Evolutionary conservation across 1,140 invertebrate species (phyloP).

Genomic region (Diprion similis): DNA sequence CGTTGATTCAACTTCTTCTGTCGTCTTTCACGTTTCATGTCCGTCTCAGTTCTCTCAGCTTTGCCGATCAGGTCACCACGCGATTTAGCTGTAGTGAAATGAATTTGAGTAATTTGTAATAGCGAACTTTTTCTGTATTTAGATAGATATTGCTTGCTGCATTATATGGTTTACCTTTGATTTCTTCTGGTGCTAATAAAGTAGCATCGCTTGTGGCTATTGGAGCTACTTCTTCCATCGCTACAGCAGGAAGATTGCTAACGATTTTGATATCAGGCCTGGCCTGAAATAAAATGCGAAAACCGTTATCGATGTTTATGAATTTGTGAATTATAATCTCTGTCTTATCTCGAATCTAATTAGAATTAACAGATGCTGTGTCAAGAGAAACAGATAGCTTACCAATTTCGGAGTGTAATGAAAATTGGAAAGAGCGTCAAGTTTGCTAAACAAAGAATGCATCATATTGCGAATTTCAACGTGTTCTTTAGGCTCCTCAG

Average conservation of each 20-base stretch:
- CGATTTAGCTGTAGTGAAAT: conserved; percentile 66
- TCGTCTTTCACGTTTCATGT: conserved; percentile 88
- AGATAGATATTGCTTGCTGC: background rate
- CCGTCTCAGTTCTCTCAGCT: conserved; percentile 82
- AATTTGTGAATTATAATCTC: conserved; percentile 14
- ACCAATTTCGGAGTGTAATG: conserved; percentile 91
- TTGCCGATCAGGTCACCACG: conserved; percentile 81
- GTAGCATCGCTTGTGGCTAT: conserved; percentile 82
- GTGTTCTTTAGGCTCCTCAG: conserved; percentile 73
- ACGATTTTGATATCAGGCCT: conserved; percentile 90
- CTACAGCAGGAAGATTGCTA: conserved; percentile 89
- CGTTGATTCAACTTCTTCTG: conserved; percentile 85
- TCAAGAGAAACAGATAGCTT: conserved; percentile 38
- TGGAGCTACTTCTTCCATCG: conserved; percentile 96
- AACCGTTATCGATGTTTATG: conserved; percentile 10
- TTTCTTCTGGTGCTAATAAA: conserved; percentile 93
- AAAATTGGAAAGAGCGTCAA: conserved; percentile 93
- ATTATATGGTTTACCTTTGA: conserved; percentile 68
- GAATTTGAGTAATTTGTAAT: background rate
- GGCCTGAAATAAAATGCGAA: conserved; percentile 60
- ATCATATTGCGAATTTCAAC: conserved; percentile 80
- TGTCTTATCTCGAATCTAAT: background rate
- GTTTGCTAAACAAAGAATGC: conserved; percentile 81
- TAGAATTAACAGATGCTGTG: background rate
- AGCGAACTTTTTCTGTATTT: conserved; percentile 10